Evolutionary conservation across 1,140 invertebrate species (phyloP), one percentile per base, ranked within the genome.

Genomic region (Caenorhabditis tropicalis): DNA sequence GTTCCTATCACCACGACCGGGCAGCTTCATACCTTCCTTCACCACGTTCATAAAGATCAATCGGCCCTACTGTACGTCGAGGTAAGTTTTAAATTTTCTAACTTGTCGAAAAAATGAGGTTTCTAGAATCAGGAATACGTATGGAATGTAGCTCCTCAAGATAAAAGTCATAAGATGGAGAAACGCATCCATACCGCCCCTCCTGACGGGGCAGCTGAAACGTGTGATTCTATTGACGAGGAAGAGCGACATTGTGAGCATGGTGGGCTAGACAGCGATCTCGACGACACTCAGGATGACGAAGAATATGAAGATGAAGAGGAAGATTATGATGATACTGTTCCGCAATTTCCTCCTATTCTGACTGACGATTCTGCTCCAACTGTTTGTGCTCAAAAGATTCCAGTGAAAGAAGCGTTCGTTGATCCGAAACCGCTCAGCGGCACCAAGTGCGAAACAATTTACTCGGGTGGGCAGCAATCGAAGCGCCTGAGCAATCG

Each of bases 41-140:
- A 36, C n/a, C 65, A 74, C n/a, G 65, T 74, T 43, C 65, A 74
- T 27, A 74, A 74, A 15, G 65, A 74, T 24, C n/a, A 33, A 24
- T n/a, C 36, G 10, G 36, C 21, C 6, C 43, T 46, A 24, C 24
- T 74, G 65, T 74, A 74, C n/a, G 65, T 74, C 4, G 65, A 74
- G 65, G 65, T 74, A 24, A 46, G 31, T 1, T n/a, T 27, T 27
- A n/a, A 2, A 1, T 16, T 12, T 46, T n/a, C 0, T 19, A 5
- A 3, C n/a, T n/a, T n/a, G n/a, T 43, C 15, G 5, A 43, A 27
- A 9, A 33, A 9, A 65, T 65, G 0, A 36, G 9, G 15, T 74
- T 46, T 74, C 9, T n/a, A 74, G 65, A 74, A 74, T 31, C 65
- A 74, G 43, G 65, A 74, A 3, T 46, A 43, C 15, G 65, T 74